Evolutionary conservation across 2,113 vertebrate genomes (phyloP), one percentile per base, ranked within the genome.

Genomic region (Puntigrus tetrazona): DNA sequence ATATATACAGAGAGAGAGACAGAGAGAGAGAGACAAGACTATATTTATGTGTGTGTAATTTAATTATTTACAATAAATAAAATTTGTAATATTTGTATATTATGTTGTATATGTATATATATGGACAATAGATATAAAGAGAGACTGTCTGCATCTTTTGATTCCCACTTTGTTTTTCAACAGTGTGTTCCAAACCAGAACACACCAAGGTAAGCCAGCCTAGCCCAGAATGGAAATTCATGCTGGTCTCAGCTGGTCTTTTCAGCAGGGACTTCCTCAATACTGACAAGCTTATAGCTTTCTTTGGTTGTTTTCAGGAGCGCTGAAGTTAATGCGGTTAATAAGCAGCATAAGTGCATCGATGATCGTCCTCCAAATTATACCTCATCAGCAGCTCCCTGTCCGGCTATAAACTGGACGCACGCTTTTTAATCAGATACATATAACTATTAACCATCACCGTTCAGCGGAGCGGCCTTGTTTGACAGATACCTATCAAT

Each of bases 401-500:
- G 63, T 70, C 65, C 29, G 4, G 80, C 80, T 27, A 82, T 82
- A 82, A 82, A 82, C 61, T 22, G 63, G 63, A 82, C 65, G 8
- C 65, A 55, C 11, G 6, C 6, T 63, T 82, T 70, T 82, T 82
- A 82, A 70, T 82, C 65, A 70, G 80, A 82, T 45, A 55, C 65
- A 55, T 81, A 81, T 36, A 38, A 82, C 29, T 55, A 70, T 77
- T 55, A 57, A 73, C 57, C 61, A 83, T 70, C 70, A 29, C 31
- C 11, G 52, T 16, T 11, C 47, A 16, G 61, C 22, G 22, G 31
- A 45, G 63, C 13, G 16, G 72, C 72, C 65, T 38, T 76, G 59
- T 67, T 73, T 85, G 77, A 88, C 81, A 81, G 67, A 70, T 63
- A 52, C 79, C 38, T 41, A 47, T 86, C 81, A 84, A 75, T 74